Evolutionary conservation across 2,888 invertebrate species (phyloP), one percentile per base, ranked within the genome.

Genomic region (Glomeris marginata): DNA sequence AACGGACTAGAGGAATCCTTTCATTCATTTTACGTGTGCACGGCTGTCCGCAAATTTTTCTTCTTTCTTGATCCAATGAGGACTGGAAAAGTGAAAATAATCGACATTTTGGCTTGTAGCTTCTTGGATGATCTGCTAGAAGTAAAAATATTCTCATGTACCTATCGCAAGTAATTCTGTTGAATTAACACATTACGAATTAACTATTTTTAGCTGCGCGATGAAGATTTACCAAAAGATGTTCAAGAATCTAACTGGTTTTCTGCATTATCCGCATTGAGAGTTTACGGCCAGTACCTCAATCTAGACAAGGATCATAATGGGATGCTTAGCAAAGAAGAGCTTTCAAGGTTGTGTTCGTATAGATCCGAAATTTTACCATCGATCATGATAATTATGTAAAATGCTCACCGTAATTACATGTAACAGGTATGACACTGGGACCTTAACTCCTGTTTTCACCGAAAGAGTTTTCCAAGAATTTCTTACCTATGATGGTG

Each of bases 1-100:
- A 84, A 90, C 64, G 86, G 88, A 0, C 68, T 95, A 47, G 90
- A 92, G 66, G 82, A 85, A 35, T 88, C 91, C 0, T 94, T 95
- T 69, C 87, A 90, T 61, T 86, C 84, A 11, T 95, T 95, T 72
- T 97, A 95, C 65, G 84, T 92, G 18, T 94, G 94, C 64, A 92
- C 94, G 0, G 94, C 91, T 2, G 91, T 91, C 0, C 75, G 94
- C 58, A 92, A 94, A 66, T 94, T 97, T 70, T 77, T 95, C 60
- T 97, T 97, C 71, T 95, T 94, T 65, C 72, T 97, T 13, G 95
- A 95, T 65, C 87, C 88, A 0, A 67, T 90, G 55, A 72, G 86
- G 54, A 85, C 87, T 0, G 90, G 91, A 0, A 75, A 85, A 56
- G 85, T 95, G 44, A 75, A 86, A 59, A 94, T 97, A 59, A 76